A percentile compares a stretch with the other conserved stretches of the same genome.
Conservation (phyloP, 64 coral and sea anemone species). For the Platygyra sinensis region DNA sequence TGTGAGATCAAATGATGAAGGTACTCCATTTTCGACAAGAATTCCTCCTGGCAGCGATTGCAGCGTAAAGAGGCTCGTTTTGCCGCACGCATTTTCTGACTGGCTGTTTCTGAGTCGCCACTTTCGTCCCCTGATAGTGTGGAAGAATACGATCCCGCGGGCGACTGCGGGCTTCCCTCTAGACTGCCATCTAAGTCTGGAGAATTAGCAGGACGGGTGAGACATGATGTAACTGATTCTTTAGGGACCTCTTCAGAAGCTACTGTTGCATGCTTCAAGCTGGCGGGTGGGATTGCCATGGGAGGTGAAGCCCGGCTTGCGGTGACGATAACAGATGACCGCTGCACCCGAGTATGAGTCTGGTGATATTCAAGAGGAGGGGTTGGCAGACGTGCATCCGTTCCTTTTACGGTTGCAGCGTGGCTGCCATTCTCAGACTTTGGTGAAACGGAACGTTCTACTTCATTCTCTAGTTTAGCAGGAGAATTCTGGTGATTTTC, state of each 20-base stretch:
- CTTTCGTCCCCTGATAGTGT: conserved; percentile 16
- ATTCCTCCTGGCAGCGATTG: conserved; percentile 83
- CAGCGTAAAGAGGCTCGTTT: conserved; percentile 66
- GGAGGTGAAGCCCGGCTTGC: neutral
- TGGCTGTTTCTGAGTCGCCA: conserved; percentile 17
- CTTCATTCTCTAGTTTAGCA: neutral
- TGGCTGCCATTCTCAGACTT: neutral
- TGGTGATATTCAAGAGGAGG: neutral
- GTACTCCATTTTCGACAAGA: conserved; percentile 89
- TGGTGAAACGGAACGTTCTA: neutral
- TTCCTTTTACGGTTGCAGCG: neutral
- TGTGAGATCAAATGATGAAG: conserved; percentile 91
- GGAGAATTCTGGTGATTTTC: neutral
- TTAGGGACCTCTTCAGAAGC: neutral
- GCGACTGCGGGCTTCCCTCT: conserved; percentile 10
- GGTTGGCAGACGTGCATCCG: neutral
- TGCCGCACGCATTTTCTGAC: neutral
- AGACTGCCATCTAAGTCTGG: neutral
- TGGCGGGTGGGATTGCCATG: neutral
- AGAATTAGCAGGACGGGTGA: neutral
- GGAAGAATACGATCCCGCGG: conserved; percentile 3
- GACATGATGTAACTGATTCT: neutral
- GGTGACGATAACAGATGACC: conserved; percentile 36
- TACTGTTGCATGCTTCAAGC: neutral
- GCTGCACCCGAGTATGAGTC: neutral